These are phyloP conservation scores for Crypturellus undulatus DNA, from an alignment of 2,113 vertebrate genomes.

Conservation along the genomic window DNA sequence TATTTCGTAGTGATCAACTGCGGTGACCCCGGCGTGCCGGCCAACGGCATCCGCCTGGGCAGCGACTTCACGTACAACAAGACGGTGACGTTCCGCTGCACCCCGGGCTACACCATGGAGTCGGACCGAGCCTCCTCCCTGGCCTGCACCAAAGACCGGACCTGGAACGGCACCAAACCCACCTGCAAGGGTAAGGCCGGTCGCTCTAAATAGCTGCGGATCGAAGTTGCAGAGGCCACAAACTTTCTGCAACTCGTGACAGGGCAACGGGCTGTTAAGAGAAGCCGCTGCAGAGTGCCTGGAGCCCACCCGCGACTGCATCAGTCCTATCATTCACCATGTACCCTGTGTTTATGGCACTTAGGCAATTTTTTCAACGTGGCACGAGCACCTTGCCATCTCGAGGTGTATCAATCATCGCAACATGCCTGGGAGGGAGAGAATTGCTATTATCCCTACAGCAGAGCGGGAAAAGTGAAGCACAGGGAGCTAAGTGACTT, in stretches of 20 bases:
- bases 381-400: background rate
- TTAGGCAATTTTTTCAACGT: rapidly evolving
- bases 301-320: background rate
- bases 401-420: background rate
- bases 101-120: conserved; percentile 92
- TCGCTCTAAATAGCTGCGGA: background rate
- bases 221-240: background rate
- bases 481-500: background rate
- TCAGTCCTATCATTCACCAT: rapidly evolving
- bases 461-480: background rate
- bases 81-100: conserved; percentile 88
- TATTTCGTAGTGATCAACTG: conserved; percentile 91
- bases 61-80: conserved; percentile 90
- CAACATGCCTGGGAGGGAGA: background rate
- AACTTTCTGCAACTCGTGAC: background rate
- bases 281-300: rapidly evolving
- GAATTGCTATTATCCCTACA: background rate
- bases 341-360: background rate
- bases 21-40: conserved; percentile 92
- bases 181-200: conserved; percentile 87
- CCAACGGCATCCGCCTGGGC: conserved; percentile 91
- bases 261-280: background rate
- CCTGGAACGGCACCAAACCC: conserved; percentile 95
- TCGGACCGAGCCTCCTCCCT: conserved; percentile 88
- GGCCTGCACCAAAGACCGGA: conserved; percentile 94